Conservation (phyloP, 2,797 vertebrate species). For the Staurois parvus region DNA sequence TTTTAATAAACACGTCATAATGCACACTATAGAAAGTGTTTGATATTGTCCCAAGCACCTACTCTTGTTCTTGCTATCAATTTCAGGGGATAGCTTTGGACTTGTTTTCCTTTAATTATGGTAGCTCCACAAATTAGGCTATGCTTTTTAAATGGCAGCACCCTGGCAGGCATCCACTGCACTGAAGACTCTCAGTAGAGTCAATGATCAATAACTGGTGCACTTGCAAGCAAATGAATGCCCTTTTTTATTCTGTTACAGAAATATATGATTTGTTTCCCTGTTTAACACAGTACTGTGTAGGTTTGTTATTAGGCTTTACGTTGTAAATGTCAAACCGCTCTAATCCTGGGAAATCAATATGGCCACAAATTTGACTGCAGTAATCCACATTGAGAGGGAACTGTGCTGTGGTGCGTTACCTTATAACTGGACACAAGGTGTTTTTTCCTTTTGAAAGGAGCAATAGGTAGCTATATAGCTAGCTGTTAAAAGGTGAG, state of each 20-base stretch:
- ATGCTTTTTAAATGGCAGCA: constrained; percentile 61
- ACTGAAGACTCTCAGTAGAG: constrained; percentile 47
- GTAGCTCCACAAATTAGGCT: constrained; percentile 63
- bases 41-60: neutral
- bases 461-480: neutral
- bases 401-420: neutral
- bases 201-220: constrained; percentile 61
- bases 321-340: constrained; percentile 46
- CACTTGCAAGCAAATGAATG: constrained; percentile 35
- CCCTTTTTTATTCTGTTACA: constrained; percentile 46
- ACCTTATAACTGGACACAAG: neutral
- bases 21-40: too few relatives aligned
- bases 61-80: neutral
- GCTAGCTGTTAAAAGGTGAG: neutral
- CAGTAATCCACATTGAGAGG: constrained; percentile 1
- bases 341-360: constrained; percentile 40
- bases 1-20: too few relatives aligned
- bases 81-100: constrained; percentile 12
- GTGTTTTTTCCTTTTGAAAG: neutral
- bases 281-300: constrained; percentile 42
- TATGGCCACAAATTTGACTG: constrained; percentile 22
- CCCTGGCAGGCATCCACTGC: constrained; percentile 61
- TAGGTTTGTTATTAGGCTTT: constrained; percentile 43
- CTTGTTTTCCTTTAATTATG: constrained; percentile 63
- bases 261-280: constrained; percentile 55